Conservation (phyloP, 2,888 invertebrate genomes). For the Byasa hedistus region DNA sequence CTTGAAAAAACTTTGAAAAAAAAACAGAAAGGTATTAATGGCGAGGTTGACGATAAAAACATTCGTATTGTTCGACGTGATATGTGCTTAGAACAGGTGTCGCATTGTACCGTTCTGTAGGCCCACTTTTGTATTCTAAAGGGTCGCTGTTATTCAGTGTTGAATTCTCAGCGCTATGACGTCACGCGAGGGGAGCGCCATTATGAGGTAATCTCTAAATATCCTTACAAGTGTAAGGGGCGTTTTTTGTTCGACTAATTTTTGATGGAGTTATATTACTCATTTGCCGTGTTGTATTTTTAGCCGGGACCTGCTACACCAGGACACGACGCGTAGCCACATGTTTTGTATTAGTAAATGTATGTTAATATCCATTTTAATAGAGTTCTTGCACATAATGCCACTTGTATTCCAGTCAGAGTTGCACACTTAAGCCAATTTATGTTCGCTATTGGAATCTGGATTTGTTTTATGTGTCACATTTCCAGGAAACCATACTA, state of each 20-base stretch:
- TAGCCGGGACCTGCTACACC: constrained; percentile 1
- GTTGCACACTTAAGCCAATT: constrained; percentile 17
- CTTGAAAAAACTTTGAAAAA: not conserved
- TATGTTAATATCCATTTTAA: constrained; percentile 25
- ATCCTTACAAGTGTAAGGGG: constrained; percentile 45
- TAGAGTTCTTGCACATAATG: constrained; percentile 8
- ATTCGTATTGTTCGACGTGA: constrained; percentile 9
- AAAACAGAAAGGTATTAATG: constrained; percentile 7
- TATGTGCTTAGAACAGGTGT: constrained; percentile 35
- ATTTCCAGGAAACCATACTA: constrained; percentile 19
- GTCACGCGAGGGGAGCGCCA: constrained; percentile 49
- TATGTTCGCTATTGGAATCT: constrained; percentile 4
- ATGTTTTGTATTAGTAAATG: constrained; percentile 18
- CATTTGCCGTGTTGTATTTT: constrained; percentile 14
- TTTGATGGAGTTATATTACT: constrained; percentile 19
- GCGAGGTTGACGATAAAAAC: constrained; percentile 16
- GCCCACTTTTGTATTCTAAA: constrained; percentile 51
- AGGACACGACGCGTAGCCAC: constrained; percentile 8
- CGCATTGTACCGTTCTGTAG: constrained; percentile 42
- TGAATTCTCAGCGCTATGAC: constrained; percentile 51
- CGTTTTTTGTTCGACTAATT: constrained; percentile 27
- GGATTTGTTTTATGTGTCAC: constrained; percentile 12
- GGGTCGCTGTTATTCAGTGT: constrained; percentile 49
- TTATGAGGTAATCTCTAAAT: constrained; percentile 62
- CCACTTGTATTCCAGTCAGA: not conserved